Evolutionary conservation across 2,113 vertebrate genomes (phyloP).

Genomic region (Xenopus borealis): DNA sequence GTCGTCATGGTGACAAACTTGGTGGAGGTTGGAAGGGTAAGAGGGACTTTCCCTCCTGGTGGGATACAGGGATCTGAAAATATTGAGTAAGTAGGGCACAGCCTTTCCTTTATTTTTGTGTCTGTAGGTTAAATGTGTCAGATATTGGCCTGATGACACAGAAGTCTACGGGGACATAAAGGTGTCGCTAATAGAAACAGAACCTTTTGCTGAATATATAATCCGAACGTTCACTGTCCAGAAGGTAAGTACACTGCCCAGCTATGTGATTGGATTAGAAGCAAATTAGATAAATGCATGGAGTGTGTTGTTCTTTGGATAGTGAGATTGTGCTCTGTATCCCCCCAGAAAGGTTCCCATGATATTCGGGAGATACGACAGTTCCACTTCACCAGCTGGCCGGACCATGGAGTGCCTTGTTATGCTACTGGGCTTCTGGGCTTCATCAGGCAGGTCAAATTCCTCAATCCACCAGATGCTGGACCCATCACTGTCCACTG

Average conservation of each 20-base stretch:
- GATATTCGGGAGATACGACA: constrained; percentile 95
- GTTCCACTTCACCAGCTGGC: constrained; percentile 98
- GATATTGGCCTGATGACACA: constrained; percentile 96
- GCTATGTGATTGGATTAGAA: not conserved
- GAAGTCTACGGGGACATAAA: constrained; percentile 95
- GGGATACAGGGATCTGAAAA: no score
- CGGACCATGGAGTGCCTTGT: constrained; percentile 93
- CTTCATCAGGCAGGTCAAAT: constrained; percentile 95
- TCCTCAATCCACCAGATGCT: constrained; percentile 89
- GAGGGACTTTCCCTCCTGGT: constrained; percentile 39
- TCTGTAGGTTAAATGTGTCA: constrained; percentile 89
- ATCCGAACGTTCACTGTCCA: constrained; percentile 95
- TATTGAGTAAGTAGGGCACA: no score
- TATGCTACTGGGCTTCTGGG: constrained; percentile 92
- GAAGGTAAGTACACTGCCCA: constrained; percentile 74
- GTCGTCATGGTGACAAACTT: constrained; percentile 99
- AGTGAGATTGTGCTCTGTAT: constrained; percentile 51
- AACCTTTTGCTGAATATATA: constrained; percentile 91
- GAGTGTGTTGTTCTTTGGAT: rapidly evolving
- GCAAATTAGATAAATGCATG: rapidly evolving
- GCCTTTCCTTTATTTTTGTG: not conserved
- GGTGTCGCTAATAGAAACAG: constrained; percentile 93
- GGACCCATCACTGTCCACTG: constrained; percentile 91
- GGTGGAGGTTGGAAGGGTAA: constrained; percentile 97
- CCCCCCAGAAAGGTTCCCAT: constrained; percentile 91